phyloP scores from a whole-genome alignment of 2,888 invertebrate species.

The Pheosia tremula region DNA sequence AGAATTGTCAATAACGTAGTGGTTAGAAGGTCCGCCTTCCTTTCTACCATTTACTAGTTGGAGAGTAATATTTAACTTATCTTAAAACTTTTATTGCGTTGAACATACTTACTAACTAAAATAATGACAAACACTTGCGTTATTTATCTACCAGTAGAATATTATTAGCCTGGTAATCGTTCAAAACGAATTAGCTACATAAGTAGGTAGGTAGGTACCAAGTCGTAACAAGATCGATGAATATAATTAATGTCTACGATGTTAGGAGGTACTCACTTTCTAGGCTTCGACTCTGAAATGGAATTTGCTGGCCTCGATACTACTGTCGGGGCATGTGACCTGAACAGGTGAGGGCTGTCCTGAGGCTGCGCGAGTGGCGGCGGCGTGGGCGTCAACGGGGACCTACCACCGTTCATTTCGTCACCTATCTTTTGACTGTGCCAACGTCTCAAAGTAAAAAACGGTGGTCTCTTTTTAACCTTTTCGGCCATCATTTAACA shows the following conservation, averaged over 20 bases:
- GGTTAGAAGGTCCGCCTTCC: no score
- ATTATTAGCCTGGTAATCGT: neutral
- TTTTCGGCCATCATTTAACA: constrained; percentile 67
- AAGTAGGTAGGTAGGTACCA: neutral
- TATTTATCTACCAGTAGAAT: neutral
- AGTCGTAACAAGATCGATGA: constrained; percentile 30
- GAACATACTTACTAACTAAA: neutral
- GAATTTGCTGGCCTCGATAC: constrained; percentile 37
- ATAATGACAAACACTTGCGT: neutral
- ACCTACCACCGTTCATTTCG: constrained; percentile 25
- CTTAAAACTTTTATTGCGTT: no score
- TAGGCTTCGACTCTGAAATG: constrained; percentile 53
- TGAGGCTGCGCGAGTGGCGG: constrained; percentile 21
- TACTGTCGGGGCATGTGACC: constrained; percentile 30
- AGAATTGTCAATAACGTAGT: no score
- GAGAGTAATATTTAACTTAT: no score
- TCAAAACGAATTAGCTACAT: neutral
- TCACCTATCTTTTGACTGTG: constrained; percentile 53
- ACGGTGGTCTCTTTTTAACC: constrained; percentile 63
- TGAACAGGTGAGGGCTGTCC: constrained; percentile 34
- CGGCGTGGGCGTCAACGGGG: constrained; percentile 17
- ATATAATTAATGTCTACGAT: constrained; percentile 32
- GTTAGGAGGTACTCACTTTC: constrained; percentile 55
- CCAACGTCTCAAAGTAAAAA: constrained; percentile 69
- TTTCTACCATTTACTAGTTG: no score